phyloP scores from a whole-genome alignment of 2,113 vertebrate genomes.

The Bubo scandiacus region DNA sequence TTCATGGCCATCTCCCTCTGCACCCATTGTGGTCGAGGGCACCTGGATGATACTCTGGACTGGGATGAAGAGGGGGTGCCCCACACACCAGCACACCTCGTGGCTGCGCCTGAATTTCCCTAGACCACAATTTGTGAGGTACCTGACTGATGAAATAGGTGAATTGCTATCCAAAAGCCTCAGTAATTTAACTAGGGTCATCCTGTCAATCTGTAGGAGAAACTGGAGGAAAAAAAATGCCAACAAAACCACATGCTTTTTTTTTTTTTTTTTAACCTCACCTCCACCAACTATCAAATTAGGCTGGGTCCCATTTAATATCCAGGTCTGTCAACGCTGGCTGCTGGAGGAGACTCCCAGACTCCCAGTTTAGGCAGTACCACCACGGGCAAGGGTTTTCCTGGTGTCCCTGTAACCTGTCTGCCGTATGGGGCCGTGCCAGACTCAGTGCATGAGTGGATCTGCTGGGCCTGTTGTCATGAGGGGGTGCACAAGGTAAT shows the following conservation, averaged over 20 bases:
- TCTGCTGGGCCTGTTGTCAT: not conserved
- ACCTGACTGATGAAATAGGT: not conserved
- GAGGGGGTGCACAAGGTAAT: not conserved
- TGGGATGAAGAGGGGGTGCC: not conserved
- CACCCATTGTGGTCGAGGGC: not conserved
- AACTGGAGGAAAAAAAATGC: not conserved
- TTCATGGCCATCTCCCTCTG: not conserved
- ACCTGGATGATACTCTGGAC: not conserved
- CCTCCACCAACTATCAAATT: not conserved
- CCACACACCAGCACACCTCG: not conserved
- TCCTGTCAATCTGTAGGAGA: not conserved
- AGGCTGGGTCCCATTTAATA: not conserved
- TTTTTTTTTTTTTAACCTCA: not conserved
- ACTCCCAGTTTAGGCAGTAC: not conserved
- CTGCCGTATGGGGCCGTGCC: not conserved
- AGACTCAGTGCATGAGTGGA: rapidly evolving
- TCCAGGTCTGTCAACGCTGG: not conserved
- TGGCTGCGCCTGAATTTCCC: not conserved
- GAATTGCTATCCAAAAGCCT: not conserved
- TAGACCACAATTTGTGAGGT: not conserved
- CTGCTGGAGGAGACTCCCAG: not conserved
- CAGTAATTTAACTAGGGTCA: not conserved
- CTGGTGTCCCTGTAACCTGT: not conserved
- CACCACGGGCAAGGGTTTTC: not conserved
- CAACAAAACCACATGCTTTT: not conserved